Percentiles rank a stretch among this genome's conserved stretches.
These are phyloP conservation scores for Natrix natrix DNA, from an alignment of 2,797 vertebrate species.

Conservation along the genomic window DNA sequence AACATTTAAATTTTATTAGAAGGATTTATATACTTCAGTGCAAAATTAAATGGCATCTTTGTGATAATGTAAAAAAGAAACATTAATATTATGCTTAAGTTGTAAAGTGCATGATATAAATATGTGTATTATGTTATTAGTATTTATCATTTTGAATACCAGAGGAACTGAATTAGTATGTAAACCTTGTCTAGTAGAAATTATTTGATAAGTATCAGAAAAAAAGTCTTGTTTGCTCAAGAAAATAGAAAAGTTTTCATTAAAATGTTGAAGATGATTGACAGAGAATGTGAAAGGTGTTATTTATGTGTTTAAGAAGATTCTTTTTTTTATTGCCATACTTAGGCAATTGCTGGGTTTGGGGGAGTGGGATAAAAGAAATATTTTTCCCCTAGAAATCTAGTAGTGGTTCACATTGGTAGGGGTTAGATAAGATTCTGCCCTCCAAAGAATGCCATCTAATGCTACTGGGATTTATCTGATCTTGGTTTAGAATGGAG, in stretches of 20 bases:
- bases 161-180: conserved; percentile 59
- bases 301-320: conserved; percentile 51
- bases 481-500: conserved; percentile 76
- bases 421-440: background rate
- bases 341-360: conserved; percentile 11
- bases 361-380: conserved; percentile 28
- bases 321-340: conserved; percentile 27
- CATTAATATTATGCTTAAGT: conserved; percentile 54
- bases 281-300: conserved; percentile 47
- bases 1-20: background rate
- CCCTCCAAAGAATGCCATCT: background rate
- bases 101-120: conserved; percentile 50
- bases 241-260: conserved; percentile 64
- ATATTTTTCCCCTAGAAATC: conserved; percentile 25
- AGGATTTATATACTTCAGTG: background rate
- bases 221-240: conserved; percentile 62
- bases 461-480: background rate
- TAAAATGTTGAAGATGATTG: conserved; percentile 55
- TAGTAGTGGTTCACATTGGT: conserved; percentile 31
- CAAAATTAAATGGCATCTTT: conserved; percentile 43
- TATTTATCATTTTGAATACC: conserved; percentile 46
- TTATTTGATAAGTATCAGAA: conserved; percentile 54
- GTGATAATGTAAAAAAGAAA: conserved; percentile 5
- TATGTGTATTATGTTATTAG: conserved; percentile 18
- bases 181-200: conserved; percentile 38